Evolutionary conservation across 1,140 invertebrate species (phyloP).

Genomic region (Danaus plexippus): DNA sequence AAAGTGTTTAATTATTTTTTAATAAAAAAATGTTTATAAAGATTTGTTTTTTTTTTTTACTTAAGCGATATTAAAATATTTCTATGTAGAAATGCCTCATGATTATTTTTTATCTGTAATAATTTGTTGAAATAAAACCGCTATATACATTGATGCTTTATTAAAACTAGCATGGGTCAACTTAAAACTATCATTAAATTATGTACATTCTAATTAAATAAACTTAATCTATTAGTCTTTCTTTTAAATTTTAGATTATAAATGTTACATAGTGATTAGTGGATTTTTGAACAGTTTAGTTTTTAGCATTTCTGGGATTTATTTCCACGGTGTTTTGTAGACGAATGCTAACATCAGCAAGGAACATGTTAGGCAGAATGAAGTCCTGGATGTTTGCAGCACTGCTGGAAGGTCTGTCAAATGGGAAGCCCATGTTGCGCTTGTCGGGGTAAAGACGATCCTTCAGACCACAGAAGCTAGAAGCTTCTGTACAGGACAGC

Average conservation of each 20-base stretch:
- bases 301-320: slow-evolving; percentile 54
- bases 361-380: slow-evolving; percentile 71
- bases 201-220: slow-evolving; percentile 13
- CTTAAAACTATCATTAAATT: slow-evolving; percentile 7
- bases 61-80: too few relatives aligned
- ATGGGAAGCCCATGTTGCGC: slow-evolving; percentile 80
- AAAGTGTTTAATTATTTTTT: too few relatives aligned
- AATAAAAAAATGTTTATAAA: too few relatives aligned
- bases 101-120: too few relatives aligned
- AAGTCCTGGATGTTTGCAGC: slow-evolving; percentile 74
- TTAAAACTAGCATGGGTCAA: slow-evolving; percentile 9
- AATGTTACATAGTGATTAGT: slow-evolving; percentile 3
- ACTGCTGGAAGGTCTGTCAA: slow-evolving; percentile 74
- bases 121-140: too few relatives aligned
- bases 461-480: slow-evolving; percentile 78
- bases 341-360: slow-evolving; percentile 69
- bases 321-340: slow-evolving; percentile 44
- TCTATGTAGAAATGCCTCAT: too few relatives aligned
- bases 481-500: slow-evolving; percentile 74
- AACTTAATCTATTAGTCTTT: slow-evolving; percentile 36
- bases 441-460: slow-evolving; percentile 78
- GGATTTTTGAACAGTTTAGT: slow-evolving; percentile 9
- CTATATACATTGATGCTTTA: too few relatives aligned
- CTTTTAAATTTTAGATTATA: slow-evolving; percentile 19
- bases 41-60: too few relatives aligned